Evolutionary conservation across 1,140 invertebrate species (phyloP), one percentile per base, ranked within the genome.

Genomic region (Temnothorax nylanderi): DNA sequence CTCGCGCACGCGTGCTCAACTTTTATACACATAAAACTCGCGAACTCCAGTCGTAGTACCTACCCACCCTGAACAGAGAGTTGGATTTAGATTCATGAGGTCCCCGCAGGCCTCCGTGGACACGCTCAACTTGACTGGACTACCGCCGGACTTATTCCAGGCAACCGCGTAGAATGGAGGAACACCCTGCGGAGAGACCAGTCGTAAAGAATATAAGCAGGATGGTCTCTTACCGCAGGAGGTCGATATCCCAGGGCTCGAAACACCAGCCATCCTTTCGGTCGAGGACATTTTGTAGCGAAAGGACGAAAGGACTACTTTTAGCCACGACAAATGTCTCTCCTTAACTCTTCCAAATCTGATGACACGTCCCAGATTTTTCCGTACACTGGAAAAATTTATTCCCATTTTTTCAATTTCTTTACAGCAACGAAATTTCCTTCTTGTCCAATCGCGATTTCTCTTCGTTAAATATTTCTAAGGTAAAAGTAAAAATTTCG

Each of bases 21-120:
- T 92, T 88, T 62, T 92, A 90, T 60, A 90, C 80, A 78, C 85
- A 81, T 67, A 92, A 92, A 82, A 92, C 92, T 85, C 86, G 54
- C 34, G 87, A 92, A 44, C 85, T 93, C 47, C 87, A 90, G 67
- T 71, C 77, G 47, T 80, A 89, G 69, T 93, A 88, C 67, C 82
- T 49, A 37, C 72, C 88, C 32, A 72, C 51, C 34, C 84, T 92
- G 41, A 90, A 82, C 88, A 64, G 81, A 69, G 81, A 84, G 87
- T 93, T 7, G 87, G 69, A 87, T 87, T 81, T 49, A 87, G 81
- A 69, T 92, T 91, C 65, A 87, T 87, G 56, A 88, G 62, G 58
- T 85, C 84, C 77, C 72, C 85, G 37, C 90, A 88, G 89, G 54
- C 71, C 49, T 75, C 75, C 51, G 85, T 78, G 60, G 78, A 85